Conservation (phyloP, 2,113 vertebrate species). For the Pelecanoides urinatrix region DNA sequence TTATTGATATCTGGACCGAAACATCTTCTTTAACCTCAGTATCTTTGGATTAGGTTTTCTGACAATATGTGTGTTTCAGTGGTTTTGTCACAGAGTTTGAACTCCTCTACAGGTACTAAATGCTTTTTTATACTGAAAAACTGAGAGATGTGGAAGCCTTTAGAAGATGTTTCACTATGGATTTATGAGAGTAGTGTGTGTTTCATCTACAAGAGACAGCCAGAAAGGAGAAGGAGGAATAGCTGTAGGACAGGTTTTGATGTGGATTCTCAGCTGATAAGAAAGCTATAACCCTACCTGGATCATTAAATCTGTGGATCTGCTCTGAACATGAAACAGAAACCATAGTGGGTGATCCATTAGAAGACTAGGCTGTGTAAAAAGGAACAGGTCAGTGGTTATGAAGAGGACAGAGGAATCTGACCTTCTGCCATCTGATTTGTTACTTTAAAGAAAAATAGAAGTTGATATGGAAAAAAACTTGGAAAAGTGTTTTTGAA, state of each 20-base stretch:
- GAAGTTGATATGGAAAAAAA: background rate
- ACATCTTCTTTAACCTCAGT: background rate
- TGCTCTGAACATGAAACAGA: background rate
- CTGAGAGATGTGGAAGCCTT: background rate
- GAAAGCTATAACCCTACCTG: background rate
- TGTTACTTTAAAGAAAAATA: background rate
- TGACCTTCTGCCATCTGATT: background rate
- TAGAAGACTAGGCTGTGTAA: background rate
- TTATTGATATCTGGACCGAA: background rate
- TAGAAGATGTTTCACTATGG: background rate
- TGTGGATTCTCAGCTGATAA: background rate
- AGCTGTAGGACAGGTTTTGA: background rate
- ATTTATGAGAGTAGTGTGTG: background rate
- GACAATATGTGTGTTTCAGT: fast-evolving
- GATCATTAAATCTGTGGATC: background rate
- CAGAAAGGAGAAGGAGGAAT: background rate
- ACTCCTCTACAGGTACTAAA: background rate
- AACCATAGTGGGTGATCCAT: background rate
- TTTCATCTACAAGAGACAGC: background rate
- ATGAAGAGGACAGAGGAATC: background rate
- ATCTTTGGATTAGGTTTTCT: background rate
- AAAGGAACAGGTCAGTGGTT: background rate
- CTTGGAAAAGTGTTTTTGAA: background rate
- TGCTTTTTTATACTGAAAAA: background rate
- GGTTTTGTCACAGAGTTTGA: background rate